phyloP scores from a whole-genome alignment of 2,888 invertebrate species.

The Leucania comma region DNA sequence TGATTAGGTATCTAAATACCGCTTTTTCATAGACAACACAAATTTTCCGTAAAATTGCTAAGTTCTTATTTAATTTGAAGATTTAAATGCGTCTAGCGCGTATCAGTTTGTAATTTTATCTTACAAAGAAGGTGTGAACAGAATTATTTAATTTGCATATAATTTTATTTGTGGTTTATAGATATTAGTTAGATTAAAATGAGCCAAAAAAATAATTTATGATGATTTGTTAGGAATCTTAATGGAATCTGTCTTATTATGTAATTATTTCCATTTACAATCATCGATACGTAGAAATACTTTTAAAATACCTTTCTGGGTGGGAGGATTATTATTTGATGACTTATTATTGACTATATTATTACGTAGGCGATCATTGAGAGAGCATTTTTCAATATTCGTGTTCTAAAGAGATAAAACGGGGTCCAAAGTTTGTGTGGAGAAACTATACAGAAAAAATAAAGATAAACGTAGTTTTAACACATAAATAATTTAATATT shows the following conservation, averaged over 20 bases:
- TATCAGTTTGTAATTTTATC: constrained; percentile 58
- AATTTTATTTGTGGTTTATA: constrained; percentile 30
- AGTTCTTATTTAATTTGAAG: constrained; percentile 34
- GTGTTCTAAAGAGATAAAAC: no score
- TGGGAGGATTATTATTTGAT: no score
- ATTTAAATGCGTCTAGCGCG: constrained; percentile 45
- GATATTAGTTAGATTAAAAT: not conserved
- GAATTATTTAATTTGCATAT: constrained; percentile 51
- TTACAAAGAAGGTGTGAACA: constrained; percentile 56
- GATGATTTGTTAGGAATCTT: constrained; percentile 7
- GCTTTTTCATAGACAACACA: constrained; percentile 27
- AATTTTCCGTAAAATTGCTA: constrained; percentile 29
- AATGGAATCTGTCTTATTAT: not conserved
- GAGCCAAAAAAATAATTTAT: constrained; percentile 25
- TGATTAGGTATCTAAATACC: constrained; percentile 17
- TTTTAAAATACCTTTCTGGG: no score
- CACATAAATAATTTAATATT: no score
- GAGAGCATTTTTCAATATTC: no score
- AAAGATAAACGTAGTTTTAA: no score
- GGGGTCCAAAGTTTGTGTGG: no score
- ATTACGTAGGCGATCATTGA: no score
- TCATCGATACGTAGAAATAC: not conserved
- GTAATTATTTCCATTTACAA: not conserved
- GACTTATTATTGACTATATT: no score
- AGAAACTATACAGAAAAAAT: no score